Base-by-base conservation (phyloP, 2,888 invertebrate species). In the Hedya salicella region DNA sequence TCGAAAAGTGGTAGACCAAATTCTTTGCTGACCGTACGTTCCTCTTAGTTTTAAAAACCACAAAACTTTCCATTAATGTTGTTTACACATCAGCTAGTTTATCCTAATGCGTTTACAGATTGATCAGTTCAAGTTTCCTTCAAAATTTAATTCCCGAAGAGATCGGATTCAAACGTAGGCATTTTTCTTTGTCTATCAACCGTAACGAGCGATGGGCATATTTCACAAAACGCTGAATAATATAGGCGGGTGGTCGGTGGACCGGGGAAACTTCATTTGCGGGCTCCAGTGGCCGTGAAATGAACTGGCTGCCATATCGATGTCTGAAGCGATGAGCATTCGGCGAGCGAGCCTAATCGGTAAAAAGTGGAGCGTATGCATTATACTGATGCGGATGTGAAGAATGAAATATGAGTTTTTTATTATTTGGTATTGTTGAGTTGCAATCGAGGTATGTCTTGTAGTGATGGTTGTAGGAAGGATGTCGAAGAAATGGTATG, bases 231-330 rank as follows among this genome's bases (percentile, higher is more conserved):
- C 46, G 62, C 66, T 53, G 60, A 54, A 44, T n/a, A n/a, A n/a
- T 44, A 50, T 53, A 74, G 79, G 74, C 74, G 75, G 73, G 77
- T 70, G 86, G 72, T 79, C 89, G 81, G 71, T 88, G 90, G 87
- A 89, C 84, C 93, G 88, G 71, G 86, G 84, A 86, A 87, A 89
- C 90, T 91, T 92, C 93, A 92, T 93, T 92, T 93, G 90, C 85
- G 89, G 78, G 83, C 81, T 85, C 90, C 86, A 83, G 86, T 89
- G 88, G 70, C 92, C 93, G 92, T 92, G 93, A 93, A 93, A 93
- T 92, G 91, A 92, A 92, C 85, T 88, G 83, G 68, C 70, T 76
- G 79, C 82, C 83, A 81, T 78, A 82, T 78, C 77, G 78, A 71
- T 79, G 77, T 78, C 77, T 71, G 62, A 62, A 71, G 67, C 69